Base-by-base conservation (phyloP, 2,797 vertebrate species). In the Thaleichthys pacificus region DNA sequence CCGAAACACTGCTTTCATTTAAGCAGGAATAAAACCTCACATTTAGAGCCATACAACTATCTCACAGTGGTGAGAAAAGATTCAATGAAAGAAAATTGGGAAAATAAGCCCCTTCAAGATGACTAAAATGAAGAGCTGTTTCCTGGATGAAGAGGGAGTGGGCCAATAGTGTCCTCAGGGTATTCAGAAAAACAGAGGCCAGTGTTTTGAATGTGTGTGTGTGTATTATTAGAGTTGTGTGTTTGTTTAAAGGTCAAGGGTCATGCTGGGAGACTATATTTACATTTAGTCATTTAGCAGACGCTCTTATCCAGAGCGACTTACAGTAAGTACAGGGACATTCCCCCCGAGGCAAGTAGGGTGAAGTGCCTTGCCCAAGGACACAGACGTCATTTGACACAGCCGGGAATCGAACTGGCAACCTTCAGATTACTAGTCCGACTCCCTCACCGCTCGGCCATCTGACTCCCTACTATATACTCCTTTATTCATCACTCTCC, bases 1-100 rank as follows among this genome's bases (percentile, higher is more conserved):
- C 38, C 82, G 85, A 89, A 87, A 89, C 80, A 85, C 72, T 79
- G 8, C 58, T 78, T 69, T 77, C 71, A 69, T 79, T 73, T 70
- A 76, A 32, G 42, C 77, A 75, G 63, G 80, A 75, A 60, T 42
- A 11, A 42, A 60, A 60, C 7, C 21, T 60, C 11, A 22, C 11
- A 60, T 9, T 11, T 0, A 5, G 58, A 24, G 22, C 58, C n/a
- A 49, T 75, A 66, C 56, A 12, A 0, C 60, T 69, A 82, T 84
- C 78, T 77, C 79, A 61, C 32, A 74, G 75, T 74, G 68, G 82
- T 68, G 66, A 80, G 73, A 80, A 77, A 28, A 66, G 6, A 38
- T 72, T 75, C 66, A 85, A 76, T 75, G 79, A 76, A 80, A 66
- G 60, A 14, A 24, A 54, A 62, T 54, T 68, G 5, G 15, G 69